These are phyloP conservation scores for Eolophus roseicapilla DNA, from an alignment of 2,113 vertebrate species.

Conservation along the genomic window DNA sequence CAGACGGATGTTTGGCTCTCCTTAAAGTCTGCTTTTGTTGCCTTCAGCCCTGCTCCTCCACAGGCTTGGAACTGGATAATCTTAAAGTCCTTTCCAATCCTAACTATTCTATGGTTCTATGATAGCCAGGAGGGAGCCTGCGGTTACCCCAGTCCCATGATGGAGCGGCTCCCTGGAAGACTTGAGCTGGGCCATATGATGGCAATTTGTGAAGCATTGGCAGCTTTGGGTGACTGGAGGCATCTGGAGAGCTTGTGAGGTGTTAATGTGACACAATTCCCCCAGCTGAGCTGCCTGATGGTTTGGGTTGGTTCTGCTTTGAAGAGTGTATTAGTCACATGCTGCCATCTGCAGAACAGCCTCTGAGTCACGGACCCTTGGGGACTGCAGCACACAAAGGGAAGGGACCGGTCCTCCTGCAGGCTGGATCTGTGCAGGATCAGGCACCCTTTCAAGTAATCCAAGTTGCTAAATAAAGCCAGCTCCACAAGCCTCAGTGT, in stretches of 20 bases:
- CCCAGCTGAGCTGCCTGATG: neutral
- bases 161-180: neutral
- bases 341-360: neutral
- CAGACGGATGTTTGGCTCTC: neutral
- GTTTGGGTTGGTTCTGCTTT: neutral
- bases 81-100: neutral
- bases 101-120: neutral
- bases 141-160: neutral
- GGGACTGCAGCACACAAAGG: neutral
- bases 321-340: neutral
- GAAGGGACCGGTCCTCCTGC: neutral
- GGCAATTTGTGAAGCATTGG: neutral
- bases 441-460: neutral
- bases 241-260: constrained; percentile 9
- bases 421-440: neutral
- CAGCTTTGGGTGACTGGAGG: neutral
- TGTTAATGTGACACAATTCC: neutral
- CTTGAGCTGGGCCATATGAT: neutral
- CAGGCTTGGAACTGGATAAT: neutral
- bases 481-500: neutral
- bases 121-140: neutral
- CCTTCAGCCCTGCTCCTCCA: neutral
- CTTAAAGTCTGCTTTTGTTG: neutral
- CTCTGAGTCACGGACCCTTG: neutral
- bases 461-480: neutral